Evolutionary conservation across 2,888 invertebrate genomes (phyloP), one percentile per base, ranked within the genome.

Genomic region (Eupeodes luniger): DNA sequence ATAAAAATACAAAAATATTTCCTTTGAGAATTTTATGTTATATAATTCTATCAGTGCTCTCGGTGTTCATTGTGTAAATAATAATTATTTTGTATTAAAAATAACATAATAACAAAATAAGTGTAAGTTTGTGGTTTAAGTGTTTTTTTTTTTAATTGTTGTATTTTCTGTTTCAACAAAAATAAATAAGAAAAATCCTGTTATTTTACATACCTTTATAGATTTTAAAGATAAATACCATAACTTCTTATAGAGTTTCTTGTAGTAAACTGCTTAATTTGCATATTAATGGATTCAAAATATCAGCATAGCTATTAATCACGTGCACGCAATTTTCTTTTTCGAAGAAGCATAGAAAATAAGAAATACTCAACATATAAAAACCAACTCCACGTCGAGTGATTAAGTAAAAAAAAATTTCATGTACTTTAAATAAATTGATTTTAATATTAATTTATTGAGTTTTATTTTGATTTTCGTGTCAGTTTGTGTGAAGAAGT

Each of bases 271-370:
- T 75, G 57, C 81, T 79, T 82, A 59, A 89, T 89, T 89, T 85
- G 85, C 89, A 89, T 89, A 75, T 89, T 89, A 89, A 82, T 89
- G 82, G 85, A 89, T 89, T 89, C 72, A 85, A 82, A 82, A 79
- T 75, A 69, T 89, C 89, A 82, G 70, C 81, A 76, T 70, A 61
- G 75, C 66, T 57, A 89, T 85, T 85, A 85, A 89, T 89, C 89
- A 89, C 85, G 70, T 79, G 70, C 81, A 88, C 81, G 85, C 84
- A 84, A 36, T 81, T 78, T 85, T 78, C 75, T 66, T 55, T 78
- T 75, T 57, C 81, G 75, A 85, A 88, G 78, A 88, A 78, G 85
- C 75, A 72, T 72, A 84, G 49, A 75, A 62, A 76, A 77, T 55
- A 40, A 57, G 69, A 72, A 74, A 72, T n/a, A 62, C 59, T 27